Conservation (phyloP, 2,888 invertebrate genomes). For the Morpho deidamia region DNA sequence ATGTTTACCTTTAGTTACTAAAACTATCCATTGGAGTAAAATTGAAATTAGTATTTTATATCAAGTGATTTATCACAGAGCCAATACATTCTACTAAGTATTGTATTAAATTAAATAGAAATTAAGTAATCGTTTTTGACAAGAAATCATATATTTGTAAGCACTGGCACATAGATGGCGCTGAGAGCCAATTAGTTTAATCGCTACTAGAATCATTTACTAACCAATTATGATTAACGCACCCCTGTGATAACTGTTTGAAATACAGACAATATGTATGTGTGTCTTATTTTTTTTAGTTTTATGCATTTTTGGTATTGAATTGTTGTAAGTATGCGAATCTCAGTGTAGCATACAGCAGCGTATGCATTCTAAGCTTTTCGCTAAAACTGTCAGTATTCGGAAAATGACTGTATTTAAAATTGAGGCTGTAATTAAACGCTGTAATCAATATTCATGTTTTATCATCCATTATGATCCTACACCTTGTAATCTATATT, state of each 20-base stretch:
- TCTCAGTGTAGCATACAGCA: slow-evolving; percentile 15
- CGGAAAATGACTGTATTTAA: slow-evolving; percentile 37
- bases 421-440: slow-evolving; percentile 64
- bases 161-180: background rate
- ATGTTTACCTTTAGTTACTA: too few species aligned
- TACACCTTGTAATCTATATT: too few species aligned
- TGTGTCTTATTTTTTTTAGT: slow-evolving; percentile 1
- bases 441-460: slow-evolving; percentile 4
- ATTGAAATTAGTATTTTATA: too few species aligned
- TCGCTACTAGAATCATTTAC: slow-evolving; percentile 1
- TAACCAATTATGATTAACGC: background rate
- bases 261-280: slow-evolving; percentile 6
- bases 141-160: background rate
- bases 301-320: slow-evolving; percentile 1
- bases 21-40: too few species aligned
- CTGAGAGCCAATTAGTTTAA: background rate
- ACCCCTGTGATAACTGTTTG: slow-evolving; percentile 11
- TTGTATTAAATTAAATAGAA: too few species aligned
- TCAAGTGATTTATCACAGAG: too few species aligned
- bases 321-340: slow-evolving; percentile 25
- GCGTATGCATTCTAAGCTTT: background rate
- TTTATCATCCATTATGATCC: background rate
- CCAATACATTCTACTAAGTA: too few species aligned
- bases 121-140: too few species aligned
- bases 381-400: slow-evolving; percentile 50